Conservation (phyloP, 2,888 invertebrate species). For the Camponotus fellah region DNA sequence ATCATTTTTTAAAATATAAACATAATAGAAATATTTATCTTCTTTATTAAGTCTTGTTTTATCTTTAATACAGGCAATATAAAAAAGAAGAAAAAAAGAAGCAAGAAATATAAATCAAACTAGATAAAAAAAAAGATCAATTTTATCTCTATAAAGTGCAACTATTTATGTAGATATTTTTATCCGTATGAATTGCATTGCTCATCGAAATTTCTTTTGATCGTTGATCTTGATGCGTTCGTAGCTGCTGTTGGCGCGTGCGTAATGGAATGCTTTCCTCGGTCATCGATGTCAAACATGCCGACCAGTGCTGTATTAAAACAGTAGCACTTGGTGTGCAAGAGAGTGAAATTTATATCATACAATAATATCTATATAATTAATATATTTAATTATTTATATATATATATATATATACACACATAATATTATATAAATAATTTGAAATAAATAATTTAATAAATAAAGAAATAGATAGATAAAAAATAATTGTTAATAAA, state of each 20-base stretch:
- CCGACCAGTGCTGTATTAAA: constrained; percentile 15
- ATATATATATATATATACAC: no score
- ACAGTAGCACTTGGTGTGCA: not conserved
- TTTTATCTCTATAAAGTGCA: not conserved
- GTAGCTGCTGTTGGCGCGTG: constrained; percentile 26
- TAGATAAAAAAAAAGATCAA: not conserved
- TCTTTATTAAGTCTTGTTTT: not conserved
- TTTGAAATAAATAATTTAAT: no score
- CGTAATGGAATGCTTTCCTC: constrained; percentile 27
- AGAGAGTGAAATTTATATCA: not conserved
- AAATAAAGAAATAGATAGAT: no score
- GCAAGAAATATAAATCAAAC: not conserved
- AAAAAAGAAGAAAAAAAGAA: not conserved
- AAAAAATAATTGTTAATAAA: no score
- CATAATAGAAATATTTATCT: no score
- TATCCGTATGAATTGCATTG: not conserved
- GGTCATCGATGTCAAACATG: not conserved
- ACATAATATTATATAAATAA: no score
- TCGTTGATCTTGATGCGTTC: not conserved
- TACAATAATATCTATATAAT: not conserved
- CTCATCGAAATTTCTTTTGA: not conserved
- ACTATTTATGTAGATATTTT: not conserved
- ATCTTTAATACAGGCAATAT: not conserved
- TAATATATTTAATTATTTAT: no score
- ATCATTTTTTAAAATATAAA: not conserved